These are phyloP conservation scores for Drosophila antonietae DNA, from an alignment of 2,888 invertebrate species.

Conservation along the genomic window DNA sequence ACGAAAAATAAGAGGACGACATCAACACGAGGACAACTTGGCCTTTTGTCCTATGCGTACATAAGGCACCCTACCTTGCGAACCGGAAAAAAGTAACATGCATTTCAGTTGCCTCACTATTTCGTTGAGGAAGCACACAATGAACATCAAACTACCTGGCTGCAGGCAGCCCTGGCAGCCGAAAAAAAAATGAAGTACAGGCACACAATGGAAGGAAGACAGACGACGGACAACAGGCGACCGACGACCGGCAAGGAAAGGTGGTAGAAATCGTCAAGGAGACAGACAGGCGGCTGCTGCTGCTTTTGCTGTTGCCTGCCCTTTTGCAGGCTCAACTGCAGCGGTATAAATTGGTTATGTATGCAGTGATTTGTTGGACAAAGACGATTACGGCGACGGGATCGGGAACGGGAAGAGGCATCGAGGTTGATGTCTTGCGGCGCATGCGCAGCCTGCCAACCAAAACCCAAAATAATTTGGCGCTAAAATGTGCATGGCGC, in stretches of 20 bases:
- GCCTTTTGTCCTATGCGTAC: slow-evolving; percentile 39
- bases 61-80: slow-evolving; percentile 55
- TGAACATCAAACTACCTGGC: slow-evolving; percentile 66
- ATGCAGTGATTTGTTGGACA: slow-evolving; percentile 63
- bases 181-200: slow-evolving; percentile 50
- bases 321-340: slow-evolving; percentile 61
- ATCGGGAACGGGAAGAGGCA: slow-evolving; percentile 14
- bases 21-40: slow-evolving; percentile 39
- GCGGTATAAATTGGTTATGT: slow-evolving; percentile 68
- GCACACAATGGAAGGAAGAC: slow-evolving; percentile 56
- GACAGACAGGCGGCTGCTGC: slow-evolving; percentile 38
- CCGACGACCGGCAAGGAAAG: slow-evolving; percentile 45
- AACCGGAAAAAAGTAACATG: slow-evolving; percentile 76
- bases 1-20: slow-evolving; percentile 24
- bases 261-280: slow-evolving; percentile 71
- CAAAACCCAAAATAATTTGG: slow-evolving; percentile 65
- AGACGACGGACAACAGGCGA: slow-evolving; percentile 20
- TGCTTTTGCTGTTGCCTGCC: slow-evolving; percentile 27
- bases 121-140: slow-evolving; percentile 44
- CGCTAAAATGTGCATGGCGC: slow-evolving; percentile 66
- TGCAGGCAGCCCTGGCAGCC: slow-evolving; percentile 59
- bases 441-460: slow-evolving; percentile 72
- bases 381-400: slow-evolving; percentile 37
- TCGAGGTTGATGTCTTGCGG: slow-evolving; percentile 70
- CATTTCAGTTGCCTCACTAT: slow-evolving; percentile 50